Percentiles rank a stretch among this genome's conserved stretches.
phyloP scores from a whole-genome alignment of 2,888 invertebrate species.

The Polyploca ridens region DNA sequence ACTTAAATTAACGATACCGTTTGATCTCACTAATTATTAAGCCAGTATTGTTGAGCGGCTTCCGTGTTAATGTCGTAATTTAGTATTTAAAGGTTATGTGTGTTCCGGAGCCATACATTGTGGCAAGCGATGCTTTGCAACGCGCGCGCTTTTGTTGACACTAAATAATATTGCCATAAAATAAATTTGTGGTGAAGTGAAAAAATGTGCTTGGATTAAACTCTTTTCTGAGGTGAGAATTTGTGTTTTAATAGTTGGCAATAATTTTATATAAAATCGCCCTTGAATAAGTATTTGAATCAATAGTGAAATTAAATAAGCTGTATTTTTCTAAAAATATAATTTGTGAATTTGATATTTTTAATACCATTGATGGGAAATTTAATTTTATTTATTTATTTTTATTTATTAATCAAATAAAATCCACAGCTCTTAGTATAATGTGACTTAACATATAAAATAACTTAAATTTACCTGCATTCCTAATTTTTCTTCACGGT shows the following conservation, averaged over 20 bases:
- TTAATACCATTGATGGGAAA: too few relatives aligned
- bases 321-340: too few relatives aligned
- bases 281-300: too few relatives aligned
- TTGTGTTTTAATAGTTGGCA: not conserved
- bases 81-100: slow-evolving; percentile 52
- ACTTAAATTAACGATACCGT: not conserved
- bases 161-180: slow-evolving; percentile 17
- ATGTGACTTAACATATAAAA: too few relatives aligned
- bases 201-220: not conserved
- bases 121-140: slow-evolving; percentile 37
- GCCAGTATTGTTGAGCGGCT: not conserved
- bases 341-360: too few relatives aligned
- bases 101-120: slow-evolving; percentile 43
- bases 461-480: too few relatives aligned
- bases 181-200: not conserved
- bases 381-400: too few relatives aligned
- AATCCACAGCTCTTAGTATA: too few relatives aligned
- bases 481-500: too few relatives aligned
- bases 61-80: slow-evolving; percentile 28
- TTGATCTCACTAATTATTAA: not conserved
- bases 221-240: not conserved
- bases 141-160: slow-evolving; percentile 38
- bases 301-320: too few relatives aligned
- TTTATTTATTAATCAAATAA: too few relatives aligned
- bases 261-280: too few relatives aligned